phyloP scores from a whole-genome alignment of 2,113 vertebrate genomes.

The Actenoides lindsayi region DNA sequence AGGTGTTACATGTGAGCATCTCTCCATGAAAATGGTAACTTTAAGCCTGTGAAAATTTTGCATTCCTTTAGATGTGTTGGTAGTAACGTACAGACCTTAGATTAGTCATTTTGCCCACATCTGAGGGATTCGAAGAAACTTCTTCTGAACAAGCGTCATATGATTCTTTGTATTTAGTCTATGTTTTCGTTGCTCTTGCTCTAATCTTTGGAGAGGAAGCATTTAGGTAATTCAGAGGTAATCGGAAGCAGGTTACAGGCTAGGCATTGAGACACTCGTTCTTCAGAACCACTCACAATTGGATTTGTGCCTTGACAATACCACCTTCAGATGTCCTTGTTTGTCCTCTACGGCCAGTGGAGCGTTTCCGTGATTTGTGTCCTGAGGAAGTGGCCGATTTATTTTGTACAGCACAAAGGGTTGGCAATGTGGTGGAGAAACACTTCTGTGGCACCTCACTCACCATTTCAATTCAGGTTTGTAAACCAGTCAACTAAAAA shows the following conservation, averaged over 20 bases:
- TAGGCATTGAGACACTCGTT: not conserved
- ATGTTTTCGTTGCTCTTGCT: not conserved
- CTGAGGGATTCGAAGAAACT: not conserved
- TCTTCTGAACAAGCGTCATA: not conserved
- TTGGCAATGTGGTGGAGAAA: constrained; percentile 83
- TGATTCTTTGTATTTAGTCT: not conserved
- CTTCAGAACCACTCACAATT: not conserved
- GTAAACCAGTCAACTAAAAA: not conserved
- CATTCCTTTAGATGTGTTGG: not conserved
- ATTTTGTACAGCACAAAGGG: constrained; percentile 81
- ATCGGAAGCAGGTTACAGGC: not conserved
- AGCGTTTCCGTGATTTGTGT: constrained; percentile 85
- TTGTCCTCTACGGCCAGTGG: constrained; percentile 85
- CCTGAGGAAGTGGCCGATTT: constrained; percentile 88
- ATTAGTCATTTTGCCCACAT: not conserved
- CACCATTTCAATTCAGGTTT: constrained; percentile 89
- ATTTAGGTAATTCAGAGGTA: not conserved
- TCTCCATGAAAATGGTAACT: not conserved
- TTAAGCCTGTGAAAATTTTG: not conserved
- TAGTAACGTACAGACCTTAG: not conserved
- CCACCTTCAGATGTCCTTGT: constrained; percentile 85
- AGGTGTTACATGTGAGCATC: not conserved
- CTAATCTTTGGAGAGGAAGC: not conserved
- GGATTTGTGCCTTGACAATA: constrained; percentile 72
- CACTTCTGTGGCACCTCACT: constrained; percentile 87